These are phyloP conservation scores for Ennomos quercinarius DNA, from an alignment of 2,888 invertebrate genomes.

Conservation along the genomic window DNA sequence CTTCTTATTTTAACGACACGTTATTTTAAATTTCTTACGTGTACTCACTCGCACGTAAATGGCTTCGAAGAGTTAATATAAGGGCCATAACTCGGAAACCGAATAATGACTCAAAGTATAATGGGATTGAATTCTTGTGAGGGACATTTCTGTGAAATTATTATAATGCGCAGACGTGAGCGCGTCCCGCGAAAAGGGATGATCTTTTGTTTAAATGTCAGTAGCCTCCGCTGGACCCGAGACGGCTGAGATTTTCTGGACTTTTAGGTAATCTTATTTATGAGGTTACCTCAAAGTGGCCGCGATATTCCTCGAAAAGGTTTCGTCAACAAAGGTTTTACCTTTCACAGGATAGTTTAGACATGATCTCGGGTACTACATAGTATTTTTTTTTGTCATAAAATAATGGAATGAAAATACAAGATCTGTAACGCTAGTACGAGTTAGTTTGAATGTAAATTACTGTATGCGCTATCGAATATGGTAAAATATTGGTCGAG, in stretches of 20 bases:
- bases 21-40: slow-evolving; percentile 51
- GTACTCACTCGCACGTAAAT: slow-evolving; percentile 27
- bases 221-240: slow-evolving; percentile 18
- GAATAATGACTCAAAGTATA: slow-evolving; percentile 37
- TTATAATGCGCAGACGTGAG: slow-evolving; percentile 45
- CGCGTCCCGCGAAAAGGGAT: slow-evolving; percentile 44
- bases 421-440: not conserved
- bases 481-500: no score
- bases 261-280: slow-evolving; percentile 51
- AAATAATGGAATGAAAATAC: slow-evolving; percentile 11
- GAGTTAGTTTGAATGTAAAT: no score
- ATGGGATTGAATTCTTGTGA: slow-evolving; percentile 44
- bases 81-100: slow-evolving; percentile 44
- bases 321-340: slow-evolving; percentile 32
- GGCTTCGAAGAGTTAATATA: slow-evolving; percentile 47
- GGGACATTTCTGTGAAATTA: slow-evolving; percentile 47
- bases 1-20: slow-evolving; percentile 33
- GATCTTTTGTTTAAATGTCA: slow-evolving; percentile 51
- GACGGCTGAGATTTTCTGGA: slow-evolving; percentile 39
- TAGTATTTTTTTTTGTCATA: slow-evolving; percentile 8
- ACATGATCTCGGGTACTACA: slow-evolving; percentile 7
- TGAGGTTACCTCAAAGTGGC: slow-evolving; percentile 44
- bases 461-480: no score
- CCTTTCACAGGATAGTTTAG: slow-evolving; percentile 15
- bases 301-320: slow-evolving; percentile 35